Evolutionary conservation across 2,113 vertebrate species (phyloP).

Genomic region (Gracilinanus agilis): DNA sequence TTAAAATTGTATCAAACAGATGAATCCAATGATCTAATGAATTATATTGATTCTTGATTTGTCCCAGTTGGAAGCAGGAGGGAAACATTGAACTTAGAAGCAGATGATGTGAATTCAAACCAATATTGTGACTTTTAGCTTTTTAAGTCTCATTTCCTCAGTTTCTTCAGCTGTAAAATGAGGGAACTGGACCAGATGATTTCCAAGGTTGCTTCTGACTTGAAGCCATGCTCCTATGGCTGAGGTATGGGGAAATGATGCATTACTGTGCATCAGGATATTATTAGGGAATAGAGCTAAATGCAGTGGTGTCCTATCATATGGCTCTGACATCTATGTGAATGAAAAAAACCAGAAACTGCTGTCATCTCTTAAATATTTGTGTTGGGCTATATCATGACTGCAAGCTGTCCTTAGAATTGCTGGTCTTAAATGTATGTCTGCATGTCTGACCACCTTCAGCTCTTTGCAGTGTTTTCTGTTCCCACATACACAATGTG

Average conservation of each 20-base stretch:
- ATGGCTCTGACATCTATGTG: conserved; percentile 4
- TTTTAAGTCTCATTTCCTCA: neutral
- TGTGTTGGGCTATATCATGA: neutral
- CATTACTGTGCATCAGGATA: neutral
- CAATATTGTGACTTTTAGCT: neutral
- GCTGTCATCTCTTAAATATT: neutral
- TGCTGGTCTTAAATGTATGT: neutral
- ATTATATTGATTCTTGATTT: neutral
- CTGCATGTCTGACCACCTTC: neutral
- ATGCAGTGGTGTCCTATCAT: neutral
- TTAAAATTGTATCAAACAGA: neutral
- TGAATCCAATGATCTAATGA: neutral
- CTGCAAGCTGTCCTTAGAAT: neutral
- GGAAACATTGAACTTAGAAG: neutral
- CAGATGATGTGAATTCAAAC: neutral
- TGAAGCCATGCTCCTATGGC: neutral
- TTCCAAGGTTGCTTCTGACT: neutral
- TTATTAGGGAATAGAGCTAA: neutral
- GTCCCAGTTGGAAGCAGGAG: neutral
- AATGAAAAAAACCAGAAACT: neutral
- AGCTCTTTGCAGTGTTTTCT: neutral
- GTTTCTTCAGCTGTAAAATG: neutral
- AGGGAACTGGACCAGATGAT: neutral
- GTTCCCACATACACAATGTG: neutral
- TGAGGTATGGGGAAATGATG: neutral